Conservation (phyloP, 2,888 invertebrate species). For the Hedychridium roseum region DNA sequence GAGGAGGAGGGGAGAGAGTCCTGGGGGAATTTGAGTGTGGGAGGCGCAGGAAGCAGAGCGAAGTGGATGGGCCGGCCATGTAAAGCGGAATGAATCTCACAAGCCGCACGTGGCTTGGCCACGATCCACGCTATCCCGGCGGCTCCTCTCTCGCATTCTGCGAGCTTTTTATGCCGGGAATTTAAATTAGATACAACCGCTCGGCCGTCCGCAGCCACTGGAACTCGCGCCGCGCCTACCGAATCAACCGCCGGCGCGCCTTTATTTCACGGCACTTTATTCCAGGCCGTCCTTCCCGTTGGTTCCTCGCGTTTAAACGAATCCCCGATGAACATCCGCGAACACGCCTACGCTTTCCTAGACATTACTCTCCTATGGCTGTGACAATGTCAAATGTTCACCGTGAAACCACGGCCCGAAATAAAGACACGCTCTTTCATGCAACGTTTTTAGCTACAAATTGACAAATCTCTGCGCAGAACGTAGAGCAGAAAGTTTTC, state of each 20-base stretch:
- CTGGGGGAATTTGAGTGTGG: conserved; percentile 30
- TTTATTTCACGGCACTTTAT: conserved; percentile 47
- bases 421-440: too few species aligned
- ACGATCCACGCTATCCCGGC: conserved; percentile 54
- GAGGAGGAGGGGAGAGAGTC: conserved; percentile 23
- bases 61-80: conserved; percentile 50
- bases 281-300: conserved; percentile 25
- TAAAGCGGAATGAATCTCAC: conserved; percentile 61
- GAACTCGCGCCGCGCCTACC: conserved; percentile 47
- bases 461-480: too few species aligned
- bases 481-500: too few species aligned
- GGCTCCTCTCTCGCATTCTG: conserved; percentile 43
- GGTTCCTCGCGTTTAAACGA: conserved; percentile 38
- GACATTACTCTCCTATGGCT: too few species aligned
- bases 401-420: too few species aligned
- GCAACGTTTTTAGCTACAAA: too few species aligned
- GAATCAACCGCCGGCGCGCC: conserved; percentile 41
- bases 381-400: too few species aligned
- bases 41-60: conserved; percentile 29
- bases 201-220: conserved; percentile 46
- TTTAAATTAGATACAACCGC: conserved; percentile 61
- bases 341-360: too few species aligned
- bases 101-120: conserved; percentile 62
- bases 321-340: background rate
- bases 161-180: conserved; percentile 58